Evolutionary conservation across 2,113 vertebrate species (phyloP).

Genomic region (Pionites leucogaster): DNA sequence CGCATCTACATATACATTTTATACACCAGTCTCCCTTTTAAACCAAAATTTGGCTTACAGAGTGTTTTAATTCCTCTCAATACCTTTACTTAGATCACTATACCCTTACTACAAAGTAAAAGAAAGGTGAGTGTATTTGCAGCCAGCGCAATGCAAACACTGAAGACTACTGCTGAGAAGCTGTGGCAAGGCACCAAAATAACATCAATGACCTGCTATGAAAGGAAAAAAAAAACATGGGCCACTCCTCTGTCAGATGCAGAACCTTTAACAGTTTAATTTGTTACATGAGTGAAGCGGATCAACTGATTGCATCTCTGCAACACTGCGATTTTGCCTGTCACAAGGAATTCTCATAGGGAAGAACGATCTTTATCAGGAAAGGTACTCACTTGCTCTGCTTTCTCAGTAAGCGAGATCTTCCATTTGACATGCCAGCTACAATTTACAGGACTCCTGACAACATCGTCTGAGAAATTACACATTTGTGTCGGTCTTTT

Average conservation of each 20-base stretch:
- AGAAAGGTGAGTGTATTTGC: background rate
- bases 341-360: background rate
- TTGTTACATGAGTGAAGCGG: background rate
- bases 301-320: background rate
- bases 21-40: background rate
- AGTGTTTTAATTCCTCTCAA: background rate
- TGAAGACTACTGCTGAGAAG: background rate
- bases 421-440: background rate
- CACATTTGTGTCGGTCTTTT: conserved; percentile 9
- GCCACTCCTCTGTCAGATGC: background rate
- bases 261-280: background rate
- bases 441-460: conserved; percentile 45
- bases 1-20: background rate
- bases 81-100: background rate
- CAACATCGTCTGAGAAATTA: conserved; percentile 43
- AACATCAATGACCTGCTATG: background rate
- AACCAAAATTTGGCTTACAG: background rate
- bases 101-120: background rate
- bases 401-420: background rate
- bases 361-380: background rate
- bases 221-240: background rate
- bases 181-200: background rate
- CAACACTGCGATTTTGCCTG: background rate
- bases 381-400: background rate
- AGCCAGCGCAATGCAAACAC: rapidly evolving